These are phyloP conservation scores for Peromyscus polionotus DNA, from an alignment of 2,113 vertebrate species.

Conservation along the genomic window DNA sequence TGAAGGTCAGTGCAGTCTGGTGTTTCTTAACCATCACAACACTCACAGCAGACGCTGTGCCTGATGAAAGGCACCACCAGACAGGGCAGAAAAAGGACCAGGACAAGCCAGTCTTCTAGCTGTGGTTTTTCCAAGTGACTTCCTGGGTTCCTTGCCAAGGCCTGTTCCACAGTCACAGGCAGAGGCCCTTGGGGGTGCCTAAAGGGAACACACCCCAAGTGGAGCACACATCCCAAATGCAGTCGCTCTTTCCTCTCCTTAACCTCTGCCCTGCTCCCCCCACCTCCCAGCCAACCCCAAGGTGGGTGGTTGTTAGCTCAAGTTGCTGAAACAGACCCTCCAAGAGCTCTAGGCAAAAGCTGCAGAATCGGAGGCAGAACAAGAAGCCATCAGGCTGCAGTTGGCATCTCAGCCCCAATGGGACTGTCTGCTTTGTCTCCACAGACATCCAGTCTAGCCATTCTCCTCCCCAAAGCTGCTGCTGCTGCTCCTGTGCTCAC, in stretches of 20 bases:
- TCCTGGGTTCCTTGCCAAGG: slow-evolving; percentile 53
- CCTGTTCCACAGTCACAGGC: neutral
- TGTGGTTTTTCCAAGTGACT: neutral
- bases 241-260: neutral
- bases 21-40: neutral
- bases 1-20: neutral
- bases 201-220: neutral
- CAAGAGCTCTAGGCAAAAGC: neutral
- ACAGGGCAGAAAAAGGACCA: neutral
- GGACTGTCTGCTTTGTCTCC: neutral
- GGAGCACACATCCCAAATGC: neutral
- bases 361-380: slow-evolving; percentile 44
- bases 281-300: no score
- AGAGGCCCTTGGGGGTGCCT: slow-evolving; percentile 1
- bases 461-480: neutral
- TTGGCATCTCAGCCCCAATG: neutral
- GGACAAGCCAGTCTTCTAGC: neutral
- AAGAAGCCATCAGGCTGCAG: neutral
- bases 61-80: neutral
- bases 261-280: neutral
- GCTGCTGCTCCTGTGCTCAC: neutral
- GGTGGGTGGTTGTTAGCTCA: slow-evolving; percentile 27
- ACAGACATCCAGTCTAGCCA: neutral
- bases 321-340: slow-evolving; percentile 71
- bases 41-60: neutral